Base-by-base conservation (phyloP, 2,113 vertebrate species). In the Phyllopteryx taeniolatus region DNA sequence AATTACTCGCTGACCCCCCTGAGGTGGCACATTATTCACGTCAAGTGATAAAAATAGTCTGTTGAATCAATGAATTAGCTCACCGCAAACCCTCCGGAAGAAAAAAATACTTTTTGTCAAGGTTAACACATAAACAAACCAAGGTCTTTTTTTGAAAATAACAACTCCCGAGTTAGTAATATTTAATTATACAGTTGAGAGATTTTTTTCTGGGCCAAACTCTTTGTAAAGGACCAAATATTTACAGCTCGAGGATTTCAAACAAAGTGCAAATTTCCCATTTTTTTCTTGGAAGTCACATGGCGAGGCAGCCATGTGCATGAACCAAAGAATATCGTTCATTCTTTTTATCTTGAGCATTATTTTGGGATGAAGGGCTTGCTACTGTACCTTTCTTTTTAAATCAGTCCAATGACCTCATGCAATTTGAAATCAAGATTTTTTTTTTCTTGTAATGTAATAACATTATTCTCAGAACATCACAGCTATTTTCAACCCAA, bases 171-270 rank as follows among this genome's bases (percentile, higher is more conserved):
- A 59, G 61, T 77, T 46, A 19, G 27, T 70, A 46, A 43, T 54
- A 61, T 68, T 79, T 76, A 74, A 79, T 78, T 49, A 65, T 8
- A 31, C 5, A 14, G 71, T 83, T 65, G 0, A 15, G 57, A 71
- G 75, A 54, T 73, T 73, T 67, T 19, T 79, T 74, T 51, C 39
- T 61, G 27, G 68, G 79, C 67, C 70, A 72, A 69, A 63, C 73
- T 44, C 43, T 61, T 80, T 78, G 77, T 35, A 67, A 64, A 64
- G 47, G 35, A 77, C 39, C 35, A 82, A 79, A 79, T 73, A 81
- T 76, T 72, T 73, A 73, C 47, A 2, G 1, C 47, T 76, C 0
- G 42, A 47, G 8, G 47, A 65, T 80, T 78, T 81, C 69, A 79
- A 57, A 74, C 57, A 72, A 51, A 67, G 71, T 49, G 60, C 8